phyloP scores from a whole-genome alignment of 64 coral and sea anemone species.

The Montipora foliosa region DNA sequence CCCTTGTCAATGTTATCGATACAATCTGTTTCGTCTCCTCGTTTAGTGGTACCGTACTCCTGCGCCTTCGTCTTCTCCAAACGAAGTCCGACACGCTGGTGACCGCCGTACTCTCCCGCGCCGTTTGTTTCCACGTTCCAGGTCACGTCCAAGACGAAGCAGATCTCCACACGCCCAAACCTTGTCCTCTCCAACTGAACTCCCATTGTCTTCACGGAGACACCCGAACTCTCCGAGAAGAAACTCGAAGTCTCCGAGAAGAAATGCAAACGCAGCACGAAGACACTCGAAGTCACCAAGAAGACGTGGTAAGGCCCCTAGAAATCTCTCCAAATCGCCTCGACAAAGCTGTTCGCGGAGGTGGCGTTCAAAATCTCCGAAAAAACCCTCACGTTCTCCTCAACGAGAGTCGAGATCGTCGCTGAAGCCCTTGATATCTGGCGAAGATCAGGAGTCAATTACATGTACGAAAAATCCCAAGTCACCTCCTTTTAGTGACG shows the following conservation, averaged over 20 bases:
- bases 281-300: not conserved
- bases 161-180: not conserved
- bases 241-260: not conserved
- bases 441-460: not conserved
- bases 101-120: not conserved
- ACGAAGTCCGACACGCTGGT: not conserved
- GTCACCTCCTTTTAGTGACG: not conserved
- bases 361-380: too few relatives aligned
- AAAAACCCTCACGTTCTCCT: too few relatives aligned
- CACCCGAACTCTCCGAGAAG: not conserved
- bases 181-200: not conserved
- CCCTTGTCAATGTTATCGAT: not conserved
- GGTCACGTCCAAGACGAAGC: not conserved
- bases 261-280: not conserved
- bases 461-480: not conserved
- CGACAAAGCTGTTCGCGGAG: too few relatives aligned
- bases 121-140: conserved; percentile 1
- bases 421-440: too few relatives aligned
- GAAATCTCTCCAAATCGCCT: too few relatives aligned
- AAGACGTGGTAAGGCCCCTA: too few relatives aligned
- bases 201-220: not conserved
- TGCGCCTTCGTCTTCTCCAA: conserved; percentile 23
- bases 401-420: too few relatives aligned
- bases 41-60: conserved; percentile 63
- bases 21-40: not conserved